These are phyloP conservation scores for Labroides dimidiatus DNA, from an alignment of 2,797 vertebrate genomes.

Conservation along the genomic window DNA sequence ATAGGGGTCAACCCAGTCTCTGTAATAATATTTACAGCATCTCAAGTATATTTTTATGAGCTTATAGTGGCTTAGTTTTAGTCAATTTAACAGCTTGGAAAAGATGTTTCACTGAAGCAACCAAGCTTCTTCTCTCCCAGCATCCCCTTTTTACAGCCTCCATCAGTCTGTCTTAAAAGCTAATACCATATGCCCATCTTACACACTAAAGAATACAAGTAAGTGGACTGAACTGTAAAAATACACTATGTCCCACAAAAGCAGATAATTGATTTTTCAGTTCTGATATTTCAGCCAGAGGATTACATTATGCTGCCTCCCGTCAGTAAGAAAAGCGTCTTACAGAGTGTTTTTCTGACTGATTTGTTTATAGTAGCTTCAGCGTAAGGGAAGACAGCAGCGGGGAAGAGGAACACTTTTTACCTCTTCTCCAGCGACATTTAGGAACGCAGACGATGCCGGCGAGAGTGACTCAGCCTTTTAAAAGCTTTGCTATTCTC, in stretches of 20 bases:
- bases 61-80: constrained; percentile 21
- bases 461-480: constrained; percentile 36
- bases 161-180: constrained; percentile 1
- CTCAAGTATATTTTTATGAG: constrained; percentile 26
- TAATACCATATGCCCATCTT: too few species aligned
- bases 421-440: constrained; percentile 53
- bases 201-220: constrained; percentile 28
- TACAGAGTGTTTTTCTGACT: constrained; percentile 58
- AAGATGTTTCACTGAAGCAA: constrained; percentile 7
- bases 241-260: constrained; percentile 48
- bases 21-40: constrained; percentile 5
- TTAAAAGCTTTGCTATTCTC: constrained; percentile 25
- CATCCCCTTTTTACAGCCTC: background rate
- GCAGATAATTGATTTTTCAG: constrained; percentile 61
- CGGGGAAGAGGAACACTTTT: constrained; percentile 34
- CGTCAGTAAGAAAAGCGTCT: constrained; percentile 30
- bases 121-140: constrained; percentile 1
- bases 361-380: constrained; percentile 59
- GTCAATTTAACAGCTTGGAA: constrained; percentile 12
- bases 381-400: constrained; percentile 18
- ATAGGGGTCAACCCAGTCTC: constrained; percentile 21
- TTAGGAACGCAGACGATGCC: constrained; percentile 55
- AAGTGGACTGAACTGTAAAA: constrained; percentile 47
- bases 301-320: constrained; percentile 52
- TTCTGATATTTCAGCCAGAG: constrained; percentile 60